Evolutionary conservation across 2,888 invertebrate genomes (phyloP), one percentile per base, ranked within the genome.

Genomic region (Portevinia maculata): DNA sequence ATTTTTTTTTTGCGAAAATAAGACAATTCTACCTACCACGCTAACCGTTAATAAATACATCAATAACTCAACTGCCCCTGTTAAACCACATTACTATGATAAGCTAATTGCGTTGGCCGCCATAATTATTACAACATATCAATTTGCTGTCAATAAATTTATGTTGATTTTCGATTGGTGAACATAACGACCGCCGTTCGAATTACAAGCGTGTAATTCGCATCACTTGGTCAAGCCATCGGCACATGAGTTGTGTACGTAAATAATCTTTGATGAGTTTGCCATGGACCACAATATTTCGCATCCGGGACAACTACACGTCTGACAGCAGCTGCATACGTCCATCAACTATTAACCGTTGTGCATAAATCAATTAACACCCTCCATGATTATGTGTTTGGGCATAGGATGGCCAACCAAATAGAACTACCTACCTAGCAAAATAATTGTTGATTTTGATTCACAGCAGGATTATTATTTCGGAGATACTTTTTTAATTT

Each of bases 41-140:
- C 48, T 41, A 28, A 60, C 24, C 34, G 32, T 55, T 67, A 34
- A 28, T 34, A n/a, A 24, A 24, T 24, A 30, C 50, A 28, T 41
- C 15, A 69, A 69, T 74, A 55, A 79, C 62, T 74, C n/a, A 55
- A 57, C 28, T 39, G 46, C 17, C 21, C 34, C 13, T 28, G 24
- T 41, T 13, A 37, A 21, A 55, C 79, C 79, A 50, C 79, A 79
- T 67, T 55, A 53, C 79, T 62, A 41, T 50, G 67, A 74, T 74
- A 79, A 79, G 79, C 79, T 79, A 79, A 79, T 79, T 79, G 57
- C 79, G 57, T 74, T 69, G 79, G 67, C 69, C 19, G 24, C 74
- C 69, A 62, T 69, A 74, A 79, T 79, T 69, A 79, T 79, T 79
- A 69, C 79, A 79, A 74, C 79, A 74, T 57, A 79, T 79, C 79